Evolutionary conservation across 2,888 invertebrate genomes (phyloP).

Genomic region (Eristalis intricaria): DNA sequence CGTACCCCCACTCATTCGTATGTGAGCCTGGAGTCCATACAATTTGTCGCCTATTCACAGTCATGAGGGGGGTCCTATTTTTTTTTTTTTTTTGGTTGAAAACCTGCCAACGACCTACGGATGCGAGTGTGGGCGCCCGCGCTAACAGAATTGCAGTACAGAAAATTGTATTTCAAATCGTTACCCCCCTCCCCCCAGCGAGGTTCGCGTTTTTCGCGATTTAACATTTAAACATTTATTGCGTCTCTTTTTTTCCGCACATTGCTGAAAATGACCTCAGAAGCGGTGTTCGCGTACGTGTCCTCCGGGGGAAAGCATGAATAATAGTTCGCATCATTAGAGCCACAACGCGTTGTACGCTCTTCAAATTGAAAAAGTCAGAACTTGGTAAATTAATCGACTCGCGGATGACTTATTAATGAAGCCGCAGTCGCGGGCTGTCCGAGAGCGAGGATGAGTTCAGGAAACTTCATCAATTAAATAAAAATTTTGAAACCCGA

Average conservation of each 20-base stretch:
- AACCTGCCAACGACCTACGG: conserved; percentile 26
- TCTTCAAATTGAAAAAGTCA: conserved; percentile 31
- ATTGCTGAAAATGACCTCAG: neutral
- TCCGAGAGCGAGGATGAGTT: neutral
- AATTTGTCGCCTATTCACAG: conserved; percentile 65
- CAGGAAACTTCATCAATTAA: conserved; percentile 50
- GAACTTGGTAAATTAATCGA: conserved; percentile 56
- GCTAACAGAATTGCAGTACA: conserved; percentile 3
- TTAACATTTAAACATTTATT: conserved; percentile 1
- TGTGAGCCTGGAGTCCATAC: conserved; percentile 19
- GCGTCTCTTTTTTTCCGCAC: neutral
- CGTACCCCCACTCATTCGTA: neutral
- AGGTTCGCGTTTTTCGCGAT: neutral
- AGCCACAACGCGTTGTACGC: neutral
- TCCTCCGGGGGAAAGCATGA: neutral
- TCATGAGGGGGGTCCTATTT: neutral
- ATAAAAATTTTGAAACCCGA: conserved; percentile 26
- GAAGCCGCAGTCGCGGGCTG: conserved; percentile 7
- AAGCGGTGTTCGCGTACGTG: neutral
- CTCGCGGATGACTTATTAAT: conserved; percentile 57
- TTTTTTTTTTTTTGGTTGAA: conserved; percentile 35
- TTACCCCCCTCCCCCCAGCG: neutral
- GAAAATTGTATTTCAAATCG: conserved; percentile 42
- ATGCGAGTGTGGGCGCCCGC: conserved; percentile 3
- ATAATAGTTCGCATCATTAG: conserved; percentile 1